phyloP scores from a whole-genome alignment of 1,140 invertebrate genomes.

The Magallana gigas region DNA sequence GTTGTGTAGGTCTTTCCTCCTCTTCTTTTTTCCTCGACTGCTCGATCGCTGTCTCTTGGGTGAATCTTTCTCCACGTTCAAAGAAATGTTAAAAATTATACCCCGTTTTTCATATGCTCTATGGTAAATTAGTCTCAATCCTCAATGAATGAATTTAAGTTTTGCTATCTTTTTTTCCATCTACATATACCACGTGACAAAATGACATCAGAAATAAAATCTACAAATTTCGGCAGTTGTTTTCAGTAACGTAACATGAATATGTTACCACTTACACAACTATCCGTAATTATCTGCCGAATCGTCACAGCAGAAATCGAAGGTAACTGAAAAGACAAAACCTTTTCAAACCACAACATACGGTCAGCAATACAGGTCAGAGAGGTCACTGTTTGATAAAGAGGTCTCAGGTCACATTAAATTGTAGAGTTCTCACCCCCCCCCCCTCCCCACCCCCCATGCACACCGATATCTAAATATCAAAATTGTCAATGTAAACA shows the following conservation, averaged over 20 bases:
- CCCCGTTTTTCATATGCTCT: not conserved
- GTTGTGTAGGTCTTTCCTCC: not conserved
- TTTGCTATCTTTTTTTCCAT: no score
- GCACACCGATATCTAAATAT: no score
- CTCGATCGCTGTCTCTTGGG: not conserved
- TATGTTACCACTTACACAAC: constrained; percentile 24
- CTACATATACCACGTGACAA: constrained; percentile 10
- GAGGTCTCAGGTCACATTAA: no score
- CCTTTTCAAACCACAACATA: constrained; percentile 25
- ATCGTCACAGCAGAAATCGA: constrained; percentile 11
- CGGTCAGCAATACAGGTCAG: not conserved
- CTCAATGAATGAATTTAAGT: no score
- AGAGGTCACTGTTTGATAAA: not conserved
- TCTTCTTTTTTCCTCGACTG: not conserved
- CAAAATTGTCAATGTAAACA: no score
- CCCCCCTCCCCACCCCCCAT: no score
- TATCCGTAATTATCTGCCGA: not conserved
- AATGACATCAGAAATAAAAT: not conserved
- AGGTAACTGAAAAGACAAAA: constrained; percentile 30
- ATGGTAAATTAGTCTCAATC: no score
- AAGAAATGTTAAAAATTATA: not conserved
- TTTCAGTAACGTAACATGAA: not conserved
- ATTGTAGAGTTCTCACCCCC: no score
- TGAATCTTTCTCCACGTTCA: no score
- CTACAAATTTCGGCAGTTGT: not conserved